These are phyloP conservation scores for Shinisaurus crocodilurus DNA, from an alignment of 2,113 vertebrate genomes.

Conservation along the genomic window DNA sequence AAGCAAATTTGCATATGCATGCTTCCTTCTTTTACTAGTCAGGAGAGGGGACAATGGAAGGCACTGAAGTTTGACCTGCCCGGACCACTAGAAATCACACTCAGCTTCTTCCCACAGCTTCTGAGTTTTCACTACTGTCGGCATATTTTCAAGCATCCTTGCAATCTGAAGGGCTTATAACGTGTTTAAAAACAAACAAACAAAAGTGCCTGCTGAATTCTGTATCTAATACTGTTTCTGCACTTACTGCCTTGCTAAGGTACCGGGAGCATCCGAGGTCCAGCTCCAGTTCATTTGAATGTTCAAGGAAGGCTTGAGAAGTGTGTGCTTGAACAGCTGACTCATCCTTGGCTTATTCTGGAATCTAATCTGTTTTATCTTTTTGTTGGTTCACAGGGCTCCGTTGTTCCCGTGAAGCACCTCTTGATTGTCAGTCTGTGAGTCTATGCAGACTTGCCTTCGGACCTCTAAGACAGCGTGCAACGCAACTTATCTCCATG, in stretches of 20 bases:
- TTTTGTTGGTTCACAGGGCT: background rate
- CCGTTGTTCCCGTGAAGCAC: background rate
- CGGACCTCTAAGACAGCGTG: too few species aligned
- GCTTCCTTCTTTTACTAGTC: background rate
- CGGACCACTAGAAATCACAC: background rate
- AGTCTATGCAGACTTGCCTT: background rate
- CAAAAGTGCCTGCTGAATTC: background rate
- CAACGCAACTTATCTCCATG: too few species aligned
- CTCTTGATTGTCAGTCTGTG: background rate
- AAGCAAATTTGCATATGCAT: background rate
- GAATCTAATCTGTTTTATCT: slow-evolving; percentile 19
- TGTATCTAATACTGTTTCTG: background rate
- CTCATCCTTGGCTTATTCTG: background rate
- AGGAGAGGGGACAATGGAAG: background rate
- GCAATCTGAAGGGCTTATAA: background rate
- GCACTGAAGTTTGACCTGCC: background rate
- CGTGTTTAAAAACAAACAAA: background rate
- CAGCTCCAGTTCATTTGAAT: background rate
- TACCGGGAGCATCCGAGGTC: background rate
- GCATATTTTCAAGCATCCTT: background rate
- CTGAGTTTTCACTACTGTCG: background rate
- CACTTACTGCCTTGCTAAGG: too few species aligned
- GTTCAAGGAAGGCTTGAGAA: background rate
- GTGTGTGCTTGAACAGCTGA: background rate
- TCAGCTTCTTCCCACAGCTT: background rate